Evolutionary conservation across 1,140 invertebrate genomes (phyloP).

Genomic region (Apis laboriosa): DNA sequence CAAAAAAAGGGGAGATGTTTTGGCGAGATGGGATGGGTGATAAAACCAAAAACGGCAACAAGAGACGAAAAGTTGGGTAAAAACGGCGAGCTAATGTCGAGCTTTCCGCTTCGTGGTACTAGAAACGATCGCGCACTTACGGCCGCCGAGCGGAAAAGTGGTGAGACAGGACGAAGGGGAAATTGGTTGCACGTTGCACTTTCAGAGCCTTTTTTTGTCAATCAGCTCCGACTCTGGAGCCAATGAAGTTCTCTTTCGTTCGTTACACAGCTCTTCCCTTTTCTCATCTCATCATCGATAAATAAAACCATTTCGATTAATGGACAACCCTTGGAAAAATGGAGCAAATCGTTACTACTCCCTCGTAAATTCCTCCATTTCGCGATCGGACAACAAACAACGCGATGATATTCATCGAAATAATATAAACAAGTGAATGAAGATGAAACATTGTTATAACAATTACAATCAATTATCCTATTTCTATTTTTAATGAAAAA

Average conservation of each 20-base stretch:
- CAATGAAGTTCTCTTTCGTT: constrained; percentile 76
- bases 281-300: constrained; percentile 3
- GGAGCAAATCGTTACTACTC: too few relatives aligned
- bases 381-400: too few relatives aligned
- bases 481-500: too few relatives aligned
- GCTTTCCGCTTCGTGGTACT: constrained; percentile 41
- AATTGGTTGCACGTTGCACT: constrained; percentile 72
- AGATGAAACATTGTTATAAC: too few relatives aligned
- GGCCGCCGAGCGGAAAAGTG: constrained; percentile 71
- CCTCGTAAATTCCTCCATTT: too few relatives aligned
- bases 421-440: too few relatives aligned
- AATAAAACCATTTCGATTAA: too few relatives aligned
- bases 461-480: too few relatives aligned
- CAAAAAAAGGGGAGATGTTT: not conserved
- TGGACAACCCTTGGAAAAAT: too few relatives aligned
- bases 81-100: constrained; percentile 7
- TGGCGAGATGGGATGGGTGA: not conserved
- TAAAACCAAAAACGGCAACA: not conserved
- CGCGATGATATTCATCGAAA: too few relatives aligned
- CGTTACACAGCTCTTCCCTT: constrained; percentile 37
- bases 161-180: constrained; percentile 73
- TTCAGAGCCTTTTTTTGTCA: constrained; percentile 73
- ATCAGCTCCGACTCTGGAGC: constrained; percentile 48
- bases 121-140: constrained; percentile 61
- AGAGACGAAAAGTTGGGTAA: not conserved